Conservation (phyloP, 2,888 invertebrate species). For the Mactromeris polynyma region DNA sequence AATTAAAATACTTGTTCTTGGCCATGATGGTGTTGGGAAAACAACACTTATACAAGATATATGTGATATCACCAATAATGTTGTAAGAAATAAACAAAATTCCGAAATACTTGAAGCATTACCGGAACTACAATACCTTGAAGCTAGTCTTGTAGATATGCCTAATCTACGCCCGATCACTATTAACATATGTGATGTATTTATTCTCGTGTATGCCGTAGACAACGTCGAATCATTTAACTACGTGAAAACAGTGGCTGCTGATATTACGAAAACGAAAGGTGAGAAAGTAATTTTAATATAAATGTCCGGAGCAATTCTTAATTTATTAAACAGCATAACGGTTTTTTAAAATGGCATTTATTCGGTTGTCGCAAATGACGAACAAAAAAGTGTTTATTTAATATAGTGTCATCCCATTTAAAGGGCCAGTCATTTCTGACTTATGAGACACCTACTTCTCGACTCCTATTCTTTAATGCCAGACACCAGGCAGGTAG, state of each 20-base stretch:
- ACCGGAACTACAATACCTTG: neutral
- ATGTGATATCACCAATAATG: neutral
- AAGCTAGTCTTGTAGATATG: neutral
- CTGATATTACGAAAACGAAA: neutral
- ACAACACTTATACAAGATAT: neutral
- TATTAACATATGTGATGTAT: neutral
- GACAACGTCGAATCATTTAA: neutral
- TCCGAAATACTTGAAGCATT: neutral
- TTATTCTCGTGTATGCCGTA: neutral
- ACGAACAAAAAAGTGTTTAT: too few relatives aligned
- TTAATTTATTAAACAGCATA: too few relatives aligned
- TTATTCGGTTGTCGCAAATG: too few relatives aligned
- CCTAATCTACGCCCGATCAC: neutral
- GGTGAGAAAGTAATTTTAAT: too few relatives aligned
- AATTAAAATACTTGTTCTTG: neutral
- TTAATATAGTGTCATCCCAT: too few relatives aligned
- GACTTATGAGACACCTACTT: too few relatives aligned
- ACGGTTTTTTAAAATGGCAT: too few relatives aligned
- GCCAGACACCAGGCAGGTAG: too few relatives aligned
- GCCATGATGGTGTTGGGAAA: neutral
- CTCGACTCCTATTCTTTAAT: too few relatives aligned
- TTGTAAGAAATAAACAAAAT: neutral
- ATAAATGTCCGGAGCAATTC: too few relatives aligned
- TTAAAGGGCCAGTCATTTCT: too few relatives aligned
- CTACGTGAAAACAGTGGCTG: neutral